phyloP scores from a whole-genome alignment of 2,113 vertebrate species.

The Erythrocercus mccallii region DNA sequence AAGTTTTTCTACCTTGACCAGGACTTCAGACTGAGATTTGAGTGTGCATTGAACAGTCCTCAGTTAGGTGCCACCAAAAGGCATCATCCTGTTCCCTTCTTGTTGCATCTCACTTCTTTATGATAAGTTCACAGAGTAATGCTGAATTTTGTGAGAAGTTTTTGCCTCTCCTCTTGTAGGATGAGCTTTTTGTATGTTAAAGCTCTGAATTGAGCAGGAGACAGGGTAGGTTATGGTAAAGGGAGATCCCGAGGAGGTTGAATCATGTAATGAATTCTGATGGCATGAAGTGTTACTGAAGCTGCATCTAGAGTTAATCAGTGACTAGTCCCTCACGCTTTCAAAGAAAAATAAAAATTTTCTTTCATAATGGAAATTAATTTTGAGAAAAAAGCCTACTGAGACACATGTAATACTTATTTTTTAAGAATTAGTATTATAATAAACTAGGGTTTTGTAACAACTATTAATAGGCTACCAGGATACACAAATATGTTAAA shows the following conservation, averaged over 20 bases:
- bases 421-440: background rate
- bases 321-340: background rate
- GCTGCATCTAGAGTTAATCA: background rate
- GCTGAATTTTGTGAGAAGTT: background rate
- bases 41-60: too few species aligned
- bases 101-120: background rate
- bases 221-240: background rate
- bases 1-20: background rate
- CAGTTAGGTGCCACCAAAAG: background rate
- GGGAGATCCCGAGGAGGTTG: background rate
- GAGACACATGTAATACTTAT: fast-evolving
- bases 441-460: background rate
- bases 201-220: background rate
- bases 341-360: background rate
- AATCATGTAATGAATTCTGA: fast-evolving
- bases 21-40: background rate
- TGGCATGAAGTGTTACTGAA: background rate
- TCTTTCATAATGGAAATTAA: background rate
- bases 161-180: background rate
- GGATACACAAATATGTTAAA: background rate
- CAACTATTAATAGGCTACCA: background rate
- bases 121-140: background rate
- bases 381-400: background rate
- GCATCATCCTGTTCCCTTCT: background rate
- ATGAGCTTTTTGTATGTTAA: background rate